These are phyloP conservation scores for Microctenopoma lineatum DNA, from an alignment of 2,797 vertebrate genomes.

Conservation along the genomic window DNA sequence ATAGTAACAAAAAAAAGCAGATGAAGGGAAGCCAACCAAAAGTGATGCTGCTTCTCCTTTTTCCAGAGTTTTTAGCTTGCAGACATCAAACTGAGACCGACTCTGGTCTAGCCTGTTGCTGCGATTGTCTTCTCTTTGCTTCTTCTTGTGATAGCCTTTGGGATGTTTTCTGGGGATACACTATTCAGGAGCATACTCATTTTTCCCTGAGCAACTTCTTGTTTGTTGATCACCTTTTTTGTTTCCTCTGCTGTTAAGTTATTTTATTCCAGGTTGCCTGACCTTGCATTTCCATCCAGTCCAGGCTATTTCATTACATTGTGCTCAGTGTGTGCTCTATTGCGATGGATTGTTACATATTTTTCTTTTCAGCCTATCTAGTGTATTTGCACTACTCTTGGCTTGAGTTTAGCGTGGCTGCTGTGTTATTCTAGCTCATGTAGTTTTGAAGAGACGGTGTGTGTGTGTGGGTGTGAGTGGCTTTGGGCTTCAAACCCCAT, in stretches of 20 bases:
- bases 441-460: slow-evolving; percentile 42
- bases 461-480: slow-evolving; percentile 42
- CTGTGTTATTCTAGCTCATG: slow-evolving; percentile 54
- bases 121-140: slow-evolving; percentile 34
- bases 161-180: slow-evolving; percentile 17
- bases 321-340: slow-evolving; percentile 41
- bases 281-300: slow-evolving; percentile 65
- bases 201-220: slow-evolving; percentile 21
- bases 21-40: slow-evolving; percentile 4
- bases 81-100: slow-evolving; percentile 46
- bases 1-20: slow-evolving; percentile 28
- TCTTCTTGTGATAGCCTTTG: slow-evolving; percentile 27
- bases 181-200: slow-evolving; percentile 20
- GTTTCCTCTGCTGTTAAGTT: slow-evolving; percentile 40
- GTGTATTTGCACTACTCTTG: slow-evolving; percentile 72
- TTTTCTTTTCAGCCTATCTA: slow-evolving; percentile 44
- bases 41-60: slow-evolving; percentile 27
- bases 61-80: slow-evolving; percentile 33
- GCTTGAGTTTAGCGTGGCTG: slow-evolving; percentile 75
- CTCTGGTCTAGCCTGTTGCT: slow-evolving; percentile 43
- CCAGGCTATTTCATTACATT: slow-evolving; percentile 37
- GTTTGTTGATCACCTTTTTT: slow-evolving; percentile 44
- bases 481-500: slow-evolving; percentile 56
- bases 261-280: slow-evolving; percentile 79
- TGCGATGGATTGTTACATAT: slow-evolving; percentile 23